These are phyloP conservation scores for Perizoma affinitatum DNA, from an alignment of 2,888 invertebrate species.

Conservation along the genomic window DNA sequence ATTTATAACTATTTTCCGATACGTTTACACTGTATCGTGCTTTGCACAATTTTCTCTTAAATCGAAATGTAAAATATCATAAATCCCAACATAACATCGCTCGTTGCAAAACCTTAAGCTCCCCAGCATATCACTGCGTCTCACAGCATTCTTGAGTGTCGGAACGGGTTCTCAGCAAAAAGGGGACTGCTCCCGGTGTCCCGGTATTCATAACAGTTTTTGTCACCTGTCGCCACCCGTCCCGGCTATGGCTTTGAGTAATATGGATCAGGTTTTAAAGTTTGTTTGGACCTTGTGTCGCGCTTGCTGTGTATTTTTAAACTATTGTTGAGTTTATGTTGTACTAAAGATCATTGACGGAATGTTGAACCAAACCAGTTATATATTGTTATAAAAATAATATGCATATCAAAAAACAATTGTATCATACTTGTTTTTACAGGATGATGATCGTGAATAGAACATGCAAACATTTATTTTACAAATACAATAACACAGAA, in stretches of 20 bases:
- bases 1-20: no score
- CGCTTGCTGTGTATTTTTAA: slow-evolving; percentile 11
- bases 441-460: neutral
- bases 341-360: slow-evolving; percentile 23
- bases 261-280: slow-evolving; percentile 50
- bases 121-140: slow-evolving; percentile 32
- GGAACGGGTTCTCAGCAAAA: slow-evolving; percentile 71
- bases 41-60: neutral
- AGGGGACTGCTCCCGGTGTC: slow-evolving; percentile 54
- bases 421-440: slow-evolving; percentile 10
- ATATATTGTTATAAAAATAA: neutral
- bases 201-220: slow-evolving; percentile 73
- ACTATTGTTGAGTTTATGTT: slow-evolving; percentile 10
- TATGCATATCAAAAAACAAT: slow-evolving; percentile 6
- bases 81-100: slow-evolving; percentile 16
- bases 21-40: no score
- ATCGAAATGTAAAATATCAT: slow-evolving; percentile 13
- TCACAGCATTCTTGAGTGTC: slow-evolving; percentile 63
- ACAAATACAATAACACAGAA: no score
- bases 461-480: no score
- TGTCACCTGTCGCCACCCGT: slow-evolving; percentile 66
- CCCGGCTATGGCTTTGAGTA: slow-evolving; percentile 58
- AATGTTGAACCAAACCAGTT: slow-evolving; percentile 9
- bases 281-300: slow-evolving; percentile 8
- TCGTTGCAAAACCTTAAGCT: slow-evolving; percentile 24